These are phyloP conservation scores for Tetheella fluctuosa DNA, from an alignment of 2,888 invertebrate species.

Conservation along the genomic window DNA sequence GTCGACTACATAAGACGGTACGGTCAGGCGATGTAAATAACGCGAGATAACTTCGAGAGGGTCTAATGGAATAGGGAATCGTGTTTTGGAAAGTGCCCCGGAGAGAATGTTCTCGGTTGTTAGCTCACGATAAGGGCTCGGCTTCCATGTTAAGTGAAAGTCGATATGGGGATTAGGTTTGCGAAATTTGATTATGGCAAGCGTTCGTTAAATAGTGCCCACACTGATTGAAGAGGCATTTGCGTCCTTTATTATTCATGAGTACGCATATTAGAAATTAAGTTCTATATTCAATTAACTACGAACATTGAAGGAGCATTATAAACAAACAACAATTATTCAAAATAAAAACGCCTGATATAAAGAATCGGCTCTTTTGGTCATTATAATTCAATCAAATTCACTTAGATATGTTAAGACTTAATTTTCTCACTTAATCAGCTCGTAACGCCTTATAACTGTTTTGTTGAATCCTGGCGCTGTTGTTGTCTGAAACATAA, in stretches of 20 bases:
- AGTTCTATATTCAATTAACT: too few species aligned
- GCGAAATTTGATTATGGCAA: constrained; percentile 73
- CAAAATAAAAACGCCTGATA: too few species aligned
- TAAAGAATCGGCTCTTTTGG: not conserved
- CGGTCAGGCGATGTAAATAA: constrained; percentile 84
- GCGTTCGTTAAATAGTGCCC: constrained; percentile 49
- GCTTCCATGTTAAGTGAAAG: constrained; percentile 73
- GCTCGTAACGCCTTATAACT: constrained; percentile 52
- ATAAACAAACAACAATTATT: too few species aligned
- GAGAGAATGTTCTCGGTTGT: constrained; percentile 77
- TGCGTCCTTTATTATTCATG: not conserved
- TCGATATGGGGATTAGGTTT: constrained; percentile 74
- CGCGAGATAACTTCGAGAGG: constrained; percentile 81
- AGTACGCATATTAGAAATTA: not conserved
- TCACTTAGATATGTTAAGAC: not conserved
- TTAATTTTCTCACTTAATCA: constrained; percentile 37
- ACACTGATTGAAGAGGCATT: not conserved
- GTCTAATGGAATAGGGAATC: constrained; percentile 83
- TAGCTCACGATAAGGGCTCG: constrained; percentile 58
- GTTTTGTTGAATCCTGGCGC: constrained; percentile 57
- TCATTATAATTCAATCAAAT: not conserved
- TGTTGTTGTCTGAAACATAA: constrained; percentile 67
- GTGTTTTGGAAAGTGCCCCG: constrained; percentile 80
- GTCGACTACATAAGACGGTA: constrained; percentile 79
- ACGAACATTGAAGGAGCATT: not conserved